Conservation (phyloP, 1,140 invertebrate genomes). For the Zaprionus nigranus region DNA sequence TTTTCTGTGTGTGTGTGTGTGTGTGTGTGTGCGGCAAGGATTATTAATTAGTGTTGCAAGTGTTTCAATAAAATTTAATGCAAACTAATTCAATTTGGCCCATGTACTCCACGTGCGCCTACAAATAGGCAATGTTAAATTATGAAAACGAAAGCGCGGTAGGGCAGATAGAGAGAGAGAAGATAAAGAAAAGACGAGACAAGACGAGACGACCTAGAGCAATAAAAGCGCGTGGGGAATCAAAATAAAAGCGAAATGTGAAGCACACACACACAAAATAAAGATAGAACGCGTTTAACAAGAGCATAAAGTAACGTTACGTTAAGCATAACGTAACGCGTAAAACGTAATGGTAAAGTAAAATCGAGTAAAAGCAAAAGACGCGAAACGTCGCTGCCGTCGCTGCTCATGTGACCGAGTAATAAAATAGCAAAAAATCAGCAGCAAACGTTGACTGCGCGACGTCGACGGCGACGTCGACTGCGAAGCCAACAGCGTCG, state of each 20-base stretch:
- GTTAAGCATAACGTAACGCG: conserved; percentile 16
- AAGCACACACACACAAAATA: conserved; percentile 36
- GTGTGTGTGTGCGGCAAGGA: too few relatives aligned
- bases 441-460: conserved; percentile 25
- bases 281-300: conserved; percentile 39
- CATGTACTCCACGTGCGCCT: conserved; percentile 6
- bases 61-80: neutral
- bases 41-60: neutral
- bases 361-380: conserved; percentile 50
- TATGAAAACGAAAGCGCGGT: neutral
- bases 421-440: conserved; percentile 73
- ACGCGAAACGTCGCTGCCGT: conserved; percentile 43
- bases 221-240: neutral
- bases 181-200: neutral
- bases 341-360: conserved; percentile 26
- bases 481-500: conserved; percentile 25
- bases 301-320: conserved; percentile 5
- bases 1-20: neutral
- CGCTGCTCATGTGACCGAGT: conserved; percentile 73
- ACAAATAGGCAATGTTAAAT: neutral
- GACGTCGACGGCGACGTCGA: conserved; percentile 22
- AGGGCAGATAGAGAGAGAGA: neutral
- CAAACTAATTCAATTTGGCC: neutral
- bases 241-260: conserved; percentile 17
- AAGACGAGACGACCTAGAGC: neutral